phyloP scores from a whole-genome alignment of 2,113 vertebrate genomes.

The Nannobrachium achirus region DNA sequence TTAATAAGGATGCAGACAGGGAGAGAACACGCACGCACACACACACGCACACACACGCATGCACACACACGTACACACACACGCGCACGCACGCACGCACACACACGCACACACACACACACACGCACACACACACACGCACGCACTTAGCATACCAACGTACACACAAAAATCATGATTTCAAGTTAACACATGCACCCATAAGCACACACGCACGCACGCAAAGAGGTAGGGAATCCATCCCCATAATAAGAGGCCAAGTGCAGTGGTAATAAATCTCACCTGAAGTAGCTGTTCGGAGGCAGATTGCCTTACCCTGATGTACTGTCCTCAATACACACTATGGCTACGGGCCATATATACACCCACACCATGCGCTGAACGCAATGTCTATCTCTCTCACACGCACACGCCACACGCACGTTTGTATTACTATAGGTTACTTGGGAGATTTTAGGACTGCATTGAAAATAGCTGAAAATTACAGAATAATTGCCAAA shows the following conservation, averaged over 20 bases:
- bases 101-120: background rate
- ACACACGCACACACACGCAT: background rate
- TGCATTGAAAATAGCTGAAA: too few species aligned
- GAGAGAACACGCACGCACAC: conserved; percentile 23
- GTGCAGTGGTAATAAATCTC: conserved; percentile 81
- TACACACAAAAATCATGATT: background rate
- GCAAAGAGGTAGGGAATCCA: conserved; percentile 73
- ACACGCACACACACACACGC: background rate
- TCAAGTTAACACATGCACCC: background rate
- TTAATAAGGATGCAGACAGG: conserved; percentile 68
- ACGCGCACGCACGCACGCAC: background rate
- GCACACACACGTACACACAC: background rate
- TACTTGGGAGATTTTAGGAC: background rate
- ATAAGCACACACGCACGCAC: conserved; percentile 36
- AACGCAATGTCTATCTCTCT: background rate
- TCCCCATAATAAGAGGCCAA: conserved; percentile 78
- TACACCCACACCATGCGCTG: conserved; percentile 52
- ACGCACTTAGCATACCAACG: background rate
- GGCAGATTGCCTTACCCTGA: conserved; percentile 77
- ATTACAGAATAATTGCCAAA: too few species aligned
- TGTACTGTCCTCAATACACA: conserved; percentile 72
- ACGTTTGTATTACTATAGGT: conserved; percentile 23
- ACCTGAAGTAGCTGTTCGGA: conserved; percentile 78
- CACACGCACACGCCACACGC: conserved; percentile 17
- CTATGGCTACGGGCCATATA: conserved; percentile 58